Conservation (phyloP, 2,888 invertebrate species). For the Cremastinae sp. region DNA sequence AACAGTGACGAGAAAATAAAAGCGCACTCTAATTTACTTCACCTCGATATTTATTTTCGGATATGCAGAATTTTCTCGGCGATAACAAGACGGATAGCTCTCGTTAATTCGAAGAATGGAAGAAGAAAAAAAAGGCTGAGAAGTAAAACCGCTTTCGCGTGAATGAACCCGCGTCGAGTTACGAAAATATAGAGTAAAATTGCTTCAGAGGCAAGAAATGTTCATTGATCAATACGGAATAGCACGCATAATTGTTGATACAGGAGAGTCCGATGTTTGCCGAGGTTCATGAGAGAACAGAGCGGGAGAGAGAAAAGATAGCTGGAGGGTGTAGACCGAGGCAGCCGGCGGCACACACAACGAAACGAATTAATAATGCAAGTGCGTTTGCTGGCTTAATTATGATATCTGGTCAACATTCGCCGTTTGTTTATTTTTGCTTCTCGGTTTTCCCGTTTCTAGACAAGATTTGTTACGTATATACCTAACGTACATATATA, state of each 20-base stretch:
- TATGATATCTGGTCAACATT: conserved; percentile 56
- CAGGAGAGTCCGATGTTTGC: conserved; percentile 49
- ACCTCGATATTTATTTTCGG: too few species aligned
- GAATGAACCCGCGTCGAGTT: too few species aligned
- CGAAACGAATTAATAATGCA: conserved; percentile 59
- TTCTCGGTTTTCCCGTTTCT: conserved; percentile 25
- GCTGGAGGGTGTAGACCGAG: conserved; percentile 7
- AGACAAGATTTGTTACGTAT: too few species aligned
- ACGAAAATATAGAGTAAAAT: too few species aligned
- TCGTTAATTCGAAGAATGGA: too few species aligned
- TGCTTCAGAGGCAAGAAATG: not conserved
- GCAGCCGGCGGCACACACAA: conserved; percentile 29
- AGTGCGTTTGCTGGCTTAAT: conserved; percentile 56
- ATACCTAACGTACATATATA: not conserved
- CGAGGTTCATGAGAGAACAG: conserved; percentile 44
- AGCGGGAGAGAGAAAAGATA: conserved; percentile 18
- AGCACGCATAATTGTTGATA: conserved; percentile 17
- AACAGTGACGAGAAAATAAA: not conserved
- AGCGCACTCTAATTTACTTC: not conserved
- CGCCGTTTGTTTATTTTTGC: conserved; percentile 42
- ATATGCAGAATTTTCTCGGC: too few species aligned
- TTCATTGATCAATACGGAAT: conserved; percentile 4
- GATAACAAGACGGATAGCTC: too few species aligned
- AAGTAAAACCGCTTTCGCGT: too few species aligned
- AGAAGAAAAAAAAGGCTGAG: too few species aligned